phyloP scores from a whole-genome alignment of 2,888 invertebrate species.

The Coelinius sp. region DNA sequence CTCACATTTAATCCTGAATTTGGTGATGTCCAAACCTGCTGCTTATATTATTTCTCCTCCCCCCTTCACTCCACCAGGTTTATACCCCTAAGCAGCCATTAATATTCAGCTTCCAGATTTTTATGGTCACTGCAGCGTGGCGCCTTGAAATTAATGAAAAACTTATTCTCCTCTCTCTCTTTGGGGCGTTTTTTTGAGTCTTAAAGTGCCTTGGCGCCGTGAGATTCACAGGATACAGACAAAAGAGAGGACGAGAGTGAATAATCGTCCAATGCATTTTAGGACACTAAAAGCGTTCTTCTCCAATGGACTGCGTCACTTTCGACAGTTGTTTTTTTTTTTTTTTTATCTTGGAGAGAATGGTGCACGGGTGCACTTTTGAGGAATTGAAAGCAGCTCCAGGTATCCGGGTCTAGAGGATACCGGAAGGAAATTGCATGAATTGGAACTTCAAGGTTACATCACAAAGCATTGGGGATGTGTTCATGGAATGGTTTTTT shows the following conservation, averaged over 20 bases:
- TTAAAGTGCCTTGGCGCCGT: conserved; percentile 17
- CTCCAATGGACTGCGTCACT: neutral
- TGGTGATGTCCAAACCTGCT: conserved; percentile 6
- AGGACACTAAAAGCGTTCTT: conserved; percentile 14
- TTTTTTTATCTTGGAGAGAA: neutral
- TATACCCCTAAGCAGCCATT: conserved; percentile 45
- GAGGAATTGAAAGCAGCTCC: neutral
- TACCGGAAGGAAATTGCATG: conserved; percentile 23
- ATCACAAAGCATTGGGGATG: neutral
- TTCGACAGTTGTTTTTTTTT: neutral
- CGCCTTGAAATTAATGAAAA: conserved; percentile 48
- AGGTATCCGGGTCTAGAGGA: neutral
- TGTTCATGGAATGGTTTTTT: neutral
- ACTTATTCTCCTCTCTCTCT: conserved; percentile 31
- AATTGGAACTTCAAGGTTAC: conserved; percentile 8
- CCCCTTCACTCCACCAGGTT: neutral
- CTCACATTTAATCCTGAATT: conserved; percentile 15
- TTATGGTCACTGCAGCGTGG: conserved; percentile 43
- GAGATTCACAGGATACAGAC: conserved; percentile 24
- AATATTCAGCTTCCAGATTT: conserved; percentile 53
- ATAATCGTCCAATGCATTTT: neutral
- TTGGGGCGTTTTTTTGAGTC: conserved; percentile 20
- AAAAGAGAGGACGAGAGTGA: neutral
- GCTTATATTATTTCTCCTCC: neutral
- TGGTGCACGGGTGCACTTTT: neutral